A percentile compares a stretch with the other conserved stretches of the same genome.
These are phyloP conservation scores for Chydorus sphaericus DNA, from an alignment of 2,888 invertebrate genomes.

Conservation along the genomic window DNA sequence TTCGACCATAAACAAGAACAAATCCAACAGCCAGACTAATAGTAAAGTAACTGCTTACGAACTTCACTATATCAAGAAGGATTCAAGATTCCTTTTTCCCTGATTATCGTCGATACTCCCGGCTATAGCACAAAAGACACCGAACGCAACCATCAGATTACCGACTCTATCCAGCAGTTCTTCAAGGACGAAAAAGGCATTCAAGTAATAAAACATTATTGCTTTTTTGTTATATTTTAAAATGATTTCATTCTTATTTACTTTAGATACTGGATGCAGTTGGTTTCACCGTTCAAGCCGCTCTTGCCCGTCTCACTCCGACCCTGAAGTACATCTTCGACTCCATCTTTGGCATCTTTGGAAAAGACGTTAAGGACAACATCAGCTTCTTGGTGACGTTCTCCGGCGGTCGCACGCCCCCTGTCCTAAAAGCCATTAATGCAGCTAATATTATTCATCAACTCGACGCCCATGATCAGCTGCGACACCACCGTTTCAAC, in stretches of 20 bases:
- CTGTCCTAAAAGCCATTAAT: constrained; percentile 18
- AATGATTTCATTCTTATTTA: no score
- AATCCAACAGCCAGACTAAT: no score
- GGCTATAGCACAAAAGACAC: background rate
- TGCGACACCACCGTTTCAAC: constrained; percentile 17
- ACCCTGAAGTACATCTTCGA: constrained; percentile 20
- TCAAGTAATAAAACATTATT: no score
- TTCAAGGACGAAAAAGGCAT: no score
- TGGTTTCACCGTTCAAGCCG: constrained; percentile 20
- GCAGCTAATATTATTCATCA: constrained; percentile 12
- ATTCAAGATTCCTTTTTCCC: no score
- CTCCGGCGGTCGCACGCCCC: constrained; percentile 20
- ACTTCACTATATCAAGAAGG: no score
- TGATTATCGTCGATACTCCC: no score
- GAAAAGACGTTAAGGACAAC: constrained; percentile 20
- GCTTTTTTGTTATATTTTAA: no score
- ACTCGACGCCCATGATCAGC: background rate
- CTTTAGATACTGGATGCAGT: no score
- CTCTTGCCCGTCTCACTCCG: constrained; percentile 17
- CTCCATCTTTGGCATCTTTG: constrained; percentile 19
- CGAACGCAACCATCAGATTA: background rate
- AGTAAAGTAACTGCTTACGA: no score
- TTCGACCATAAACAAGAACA: no score
- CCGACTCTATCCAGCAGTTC: background rate
- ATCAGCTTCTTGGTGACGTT: constrained; percentile 20